Evolutionary conservation across 2,113 vertebrate genomes (phyloP).

Genomic region (Cheilinus undulatus): DNA sequence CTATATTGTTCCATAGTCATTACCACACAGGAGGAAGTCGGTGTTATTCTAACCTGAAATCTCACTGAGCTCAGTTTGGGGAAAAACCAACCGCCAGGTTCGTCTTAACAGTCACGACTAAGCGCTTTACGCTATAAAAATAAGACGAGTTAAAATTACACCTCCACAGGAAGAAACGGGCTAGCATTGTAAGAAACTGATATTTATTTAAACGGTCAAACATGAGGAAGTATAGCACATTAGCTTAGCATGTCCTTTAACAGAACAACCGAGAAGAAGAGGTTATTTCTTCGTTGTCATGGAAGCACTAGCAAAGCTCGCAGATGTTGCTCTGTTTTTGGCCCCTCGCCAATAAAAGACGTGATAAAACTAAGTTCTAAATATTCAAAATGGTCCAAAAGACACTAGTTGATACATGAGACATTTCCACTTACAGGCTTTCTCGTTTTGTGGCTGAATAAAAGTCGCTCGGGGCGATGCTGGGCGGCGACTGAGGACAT

Average conservation of each 20-base stretch:
- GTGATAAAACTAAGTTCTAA: not conserved
- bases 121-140: not conserved
- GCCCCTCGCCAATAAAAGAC: not conserved
- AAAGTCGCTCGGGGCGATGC: slow-evolving; percentile 33
- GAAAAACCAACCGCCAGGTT: not conserved
- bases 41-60: not conserved
- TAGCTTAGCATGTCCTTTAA: not conserved
- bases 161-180: not conserved
- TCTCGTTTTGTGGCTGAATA: slow-evolving; percentile 21
- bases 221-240: not conserved
- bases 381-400: not conserved
- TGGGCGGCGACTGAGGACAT: slow-evolving; percentile 29
- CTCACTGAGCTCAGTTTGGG: not conserved
- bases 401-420: not conserved
- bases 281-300: not conserved
- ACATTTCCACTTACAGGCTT: slow-evolving; percentile 66
- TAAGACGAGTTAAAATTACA: not conserved
- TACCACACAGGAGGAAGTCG: slow-evolving; percentile 16
- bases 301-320: not conserved
- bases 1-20: too few relatives aligned
- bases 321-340: slow-evolving; percentile 13
- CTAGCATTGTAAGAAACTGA: not conserved
- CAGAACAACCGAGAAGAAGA: not conserved
- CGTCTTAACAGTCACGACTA: not conserved
- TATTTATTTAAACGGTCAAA: not conserved